Percentiles rank a stretch among this genome's conserved stretches.
Conservation (phyloP, 1,140 invertebrate species). For the Gonioctena quinquepunctata region DNA sequence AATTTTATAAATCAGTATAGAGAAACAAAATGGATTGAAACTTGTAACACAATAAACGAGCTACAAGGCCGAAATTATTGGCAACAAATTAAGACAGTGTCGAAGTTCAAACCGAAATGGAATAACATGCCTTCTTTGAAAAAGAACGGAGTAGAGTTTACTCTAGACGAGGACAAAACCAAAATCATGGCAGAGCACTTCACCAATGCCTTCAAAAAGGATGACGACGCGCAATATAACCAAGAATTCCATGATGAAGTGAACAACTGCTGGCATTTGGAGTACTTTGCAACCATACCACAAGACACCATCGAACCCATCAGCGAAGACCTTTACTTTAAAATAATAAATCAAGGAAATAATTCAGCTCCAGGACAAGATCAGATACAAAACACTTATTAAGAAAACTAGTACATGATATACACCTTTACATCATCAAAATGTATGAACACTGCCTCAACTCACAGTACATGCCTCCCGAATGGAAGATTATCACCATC, state of each 20-base stretch:
- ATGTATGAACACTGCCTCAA: too few species aligned
- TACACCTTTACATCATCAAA: background rate
- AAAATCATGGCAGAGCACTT: background rate
- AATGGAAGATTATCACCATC: too few species aligned
- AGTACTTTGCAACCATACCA: background rate
- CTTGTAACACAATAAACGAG: background rate
- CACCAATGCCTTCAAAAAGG: background rate
- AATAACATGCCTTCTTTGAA: background rate
- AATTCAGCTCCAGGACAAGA: background rate
- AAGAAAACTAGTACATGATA: background rate
- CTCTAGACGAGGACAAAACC: background rate
- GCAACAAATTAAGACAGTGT: conserved; percentile 1
- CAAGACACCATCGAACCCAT: background rate
- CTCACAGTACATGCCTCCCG: too few species aligned
- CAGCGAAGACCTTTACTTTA: background rate
- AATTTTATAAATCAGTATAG: background rate
- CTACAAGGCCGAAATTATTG: background rate
- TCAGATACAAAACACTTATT: background rate
- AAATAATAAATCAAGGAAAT: background rate
- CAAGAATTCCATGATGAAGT: background rate
- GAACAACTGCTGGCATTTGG: background rate
- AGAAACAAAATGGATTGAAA: conserved; percentile 5
- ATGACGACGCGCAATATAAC: background rate
- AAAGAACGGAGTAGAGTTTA: background rate
- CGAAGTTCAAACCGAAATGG: conserved; percentile 1